A percentile compares a stretch with the other conserved stretches of the same genome.
These are phyloP conservation scores for Chunga burmeisteri DNA, from an alignment of 2,113 vertebrate species.

Conservation along the genomic window DNA sequence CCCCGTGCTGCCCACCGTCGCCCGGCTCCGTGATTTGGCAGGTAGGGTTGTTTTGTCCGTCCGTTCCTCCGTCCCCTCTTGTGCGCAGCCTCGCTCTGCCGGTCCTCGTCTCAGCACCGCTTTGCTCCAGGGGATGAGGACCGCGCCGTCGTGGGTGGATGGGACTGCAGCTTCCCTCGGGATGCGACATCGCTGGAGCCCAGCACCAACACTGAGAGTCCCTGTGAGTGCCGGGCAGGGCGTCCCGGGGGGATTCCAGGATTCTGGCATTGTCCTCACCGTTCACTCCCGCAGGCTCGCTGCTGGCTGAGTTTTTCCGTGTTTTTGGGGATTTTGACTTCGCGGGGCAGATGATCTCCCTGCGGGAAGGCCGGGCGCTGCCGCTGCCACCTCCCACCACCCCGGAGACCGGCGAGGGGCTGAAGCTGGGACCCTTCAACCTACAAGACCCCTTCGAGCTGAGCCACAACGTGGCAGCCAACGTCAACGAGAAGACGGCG, in stretches of 20 bases:
- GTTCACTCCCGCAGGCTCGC: slow-evolving; percentile 64
- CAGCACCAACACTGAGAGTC: slow-evolving; percentile 80
- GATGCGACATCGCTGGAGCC: slow-evolving; percentile 76
- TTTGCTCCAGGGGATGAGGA: slow-evolving; percentile 78
- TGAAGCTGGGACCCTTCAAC: slow-evolving; percentile 81
- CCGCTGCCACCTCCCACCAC: slow-evolving; percentile 51
- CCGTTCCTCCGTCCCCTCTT: neutral
- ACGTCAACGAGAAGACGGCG: slow-evolving; percentile 79
- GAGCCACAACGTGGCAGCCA: slow-evolving; percentile 89
- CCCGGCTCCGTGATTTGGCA: slow-evolving; percentile 78
- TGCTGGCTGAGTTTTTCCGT: slow-evolving; percentile 86
- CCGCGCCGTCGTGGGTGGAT: slow-evolving; percentile 81
- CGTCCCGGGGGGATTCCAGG: fast-evolving
- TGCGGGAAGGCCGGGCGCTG: slow-evolving; percentile 74
- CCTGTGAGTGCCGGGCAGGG: slow-evolving; percentile 63
- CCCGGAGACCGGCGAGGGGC: neutral
- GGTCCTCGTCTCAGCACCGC: fast-evolving
- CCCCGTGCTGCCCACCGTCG: slow-evolving; percentile 80
- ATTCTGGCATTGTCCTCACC: neutral
- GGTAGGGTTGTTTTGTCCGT: slow-evolving; percentile 60
- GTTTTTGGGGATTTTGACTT: slow-evolving; percentile 84
- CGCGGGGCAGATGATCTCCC: slow-evolving; percentile 76
- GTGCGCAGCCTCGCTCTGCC: fast-evolving
- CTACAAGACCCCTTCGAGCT: slow-evolving; percentile 92
- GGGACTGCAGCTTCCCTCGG: slow-evolving; percentile 90